These are phyloP conservation scores for Agriotes lineatus DNA, from an alignment of 2,888 invertebrate genomes.

Conservation along the genomic window DNA sequence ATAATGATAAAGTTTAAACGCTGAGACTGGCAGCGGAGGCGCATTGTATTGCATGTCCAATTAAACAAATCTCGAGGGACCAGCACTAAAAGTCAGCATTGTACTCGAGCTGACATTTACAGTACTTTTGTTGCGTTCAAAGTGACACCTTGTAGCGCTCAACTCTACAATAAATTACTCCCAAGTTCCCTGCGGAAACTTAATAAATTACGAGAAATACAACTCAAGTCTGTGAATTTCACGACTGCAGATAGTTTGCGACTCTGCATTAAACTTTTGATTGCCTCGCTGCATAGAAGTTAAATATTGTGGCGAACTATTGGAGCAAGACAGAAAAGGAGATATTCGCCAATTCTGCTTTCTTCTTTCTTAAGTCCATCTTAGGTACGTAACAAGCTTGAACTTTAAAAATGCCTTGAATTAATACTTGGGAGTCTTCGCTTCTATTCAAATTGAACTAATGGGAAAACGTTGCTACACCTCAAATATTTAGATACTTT, in stretches of 20 bases:
- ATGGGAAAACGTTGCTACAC: too few relatives aligned
- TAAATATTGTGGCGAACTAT: too few relatives aligned
- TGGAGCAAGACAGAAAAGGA: too few relatives aligned
- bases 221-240: neutral
- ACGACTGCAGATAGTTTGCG: neutral
- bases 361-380: too few relatives aligned
- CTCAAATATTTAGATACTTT: too few relatives aligned
- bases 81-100: neutral
- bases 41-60: neutral
- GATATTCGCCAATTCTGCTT: neutral
- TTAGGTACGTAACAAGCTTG: too few relatives aligned
- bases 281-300: neutral
- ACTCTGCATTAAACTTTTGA: neutral
- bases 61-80: neutral
- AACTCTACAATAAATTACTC: slow-evolving; percentile 4
- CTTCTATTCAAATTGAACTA: too few relatives aligned
- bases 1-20: neutral
- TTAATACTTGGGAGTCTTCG: too few relatives aligned
- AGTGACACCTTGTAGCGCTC: neutral
- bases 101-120: neutral
- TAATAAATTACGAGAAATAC: slow-evolving; percentile 5
- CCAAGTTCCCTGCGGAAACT: neutral
- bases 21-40: neutral
- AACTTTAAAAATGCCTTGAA: too few relatives aligned
- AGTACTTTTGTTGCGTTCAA: neutral